Percentiles rank a stretch among this genome's conserved stretches.
Conservation (phyloP, 2,113 vertebrate genomes). For the Meleagris gallopavo region DNA sequence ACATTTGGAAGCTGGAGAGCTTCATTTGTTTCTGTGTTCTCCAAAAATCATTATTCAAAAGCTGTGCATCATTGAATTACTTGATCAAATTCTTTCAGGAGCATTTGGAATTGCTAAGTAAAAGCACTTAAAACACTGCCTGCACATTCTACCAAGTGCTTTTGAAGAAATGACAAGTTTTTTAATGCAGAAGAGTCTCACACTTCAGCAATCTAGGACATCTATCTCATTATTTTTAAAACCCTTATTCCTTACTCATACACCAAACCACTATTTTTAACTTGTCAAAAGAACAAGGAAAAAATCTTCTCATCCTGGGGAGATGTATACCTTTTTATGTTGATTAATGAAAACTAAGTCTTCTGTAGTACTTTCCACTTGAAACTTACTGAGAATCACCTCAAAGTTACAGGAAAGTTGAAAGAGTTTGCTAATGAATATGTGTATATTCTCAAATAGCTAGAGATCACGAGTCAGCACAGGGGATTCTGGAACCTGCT, state of each 20-base stretch:
- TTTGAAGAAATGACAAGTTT: conserved; percentile 16
- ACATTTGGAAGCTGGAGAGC: too few species aligned
- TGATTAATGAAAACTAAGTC: conserved; percentile 23
- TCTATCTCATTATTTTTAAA: conserved; percentile 44
- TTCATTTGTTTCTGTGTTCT: background rate
- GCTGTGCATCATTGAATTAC: background rate
- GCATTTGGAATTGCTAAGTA: background rate
- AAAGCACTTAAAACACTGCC: background rate
- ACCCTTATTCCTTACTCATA: background rate
- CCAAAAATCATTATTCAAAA: background rate
- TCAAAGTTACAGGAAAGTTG: background rate
- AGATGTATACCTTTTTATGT: background rate
- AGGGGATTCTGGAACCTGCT: background rate
- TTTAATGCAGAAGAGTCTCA: background rate
- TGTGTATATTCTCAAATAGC: conserved; percentile 9
- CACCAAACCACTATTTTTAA: background rate
- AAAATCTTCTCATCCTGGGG: background rate
- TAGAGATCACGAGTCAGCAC: background rate
- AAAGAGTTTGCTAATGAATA: conserved; percentile 23
- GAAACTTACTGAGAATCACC: background rate
- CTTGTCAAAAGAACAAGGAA: conserved; percentile 33
- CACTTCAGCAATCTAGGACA: conserved; percentile 9
- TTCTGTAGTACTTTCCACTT: background rate
- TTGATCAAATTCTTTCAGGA: background rate
- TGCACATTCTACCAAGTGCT: background rate